These are phyloP conservation scores for Pollachius pollachius DNA, from an alignment of 2,113 vertebrate species.

Conservation along the genomic window DNA sequence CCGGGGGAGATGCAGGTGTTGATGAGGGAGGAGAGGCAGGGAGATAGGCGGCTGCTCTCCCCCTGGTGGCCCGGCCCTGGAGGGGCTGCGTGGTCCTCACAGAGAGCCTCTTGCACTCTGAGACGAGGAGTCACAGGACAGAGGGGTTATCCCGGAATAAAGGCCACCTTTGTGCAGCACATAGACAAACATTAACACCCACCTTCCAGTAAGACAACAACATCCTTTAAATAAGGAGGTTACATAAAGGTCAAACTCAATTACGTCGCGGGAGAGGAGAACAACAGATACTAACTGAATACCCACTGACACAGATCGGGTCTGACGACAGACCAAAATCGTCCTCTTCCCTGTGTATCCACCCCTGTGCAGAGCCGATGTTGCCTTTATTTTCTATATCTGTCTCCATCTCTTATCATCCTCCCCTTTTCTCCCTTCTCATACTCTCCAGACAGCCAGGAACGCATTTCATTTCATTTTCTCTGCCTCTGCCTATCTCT, in stretches of 20 bases:
- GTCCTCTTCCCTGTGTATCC: slow-evolving; percentile 27
- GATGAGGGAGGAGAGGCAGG: slow-evolving; percentile 51
- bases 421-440: slow-evolving; percentile 8
- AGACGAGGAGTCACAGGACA: slow-evolving; percentile 61
- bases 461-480: slow-evolving; percentile 37
- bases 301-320: slow-evolving; percentile 29
- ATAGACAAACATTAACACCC: slow-evolving; percentile 30
- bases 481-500: slow-evolving; percentile 45
- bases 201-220: slow-evolving; percentile 37
- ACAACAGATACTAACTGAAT: slow-evolving; percentile 31
- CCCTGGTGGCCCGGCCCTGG: slow-evolving; percentile 24
- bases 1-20: slow-evolving; percentile 57
- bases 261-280: slow-evolving; percentile 36
- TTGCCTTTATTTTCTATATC: slow-evolving; percentile 33
- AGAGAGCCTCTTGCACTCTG: slow-evolving; percentile 57
- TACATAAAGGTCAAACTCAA: slow-evolving; percentile 57
- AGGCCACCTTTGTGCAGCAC: slow-evolving; percentile 39
- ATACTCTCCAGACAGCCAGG: slow-evolving; percentile 17
- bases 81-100: slow-evolving; percentile 34
- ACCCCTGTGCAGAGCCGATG: slow-evolving; percentile 1
- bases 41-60: slow-evolving; percentile 37
- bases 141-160: slow-evolving; percentile 41
- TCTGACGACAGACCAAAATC: slow-evolving; percentile 31
- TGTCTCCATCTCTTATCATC: slow-evolving; percentile 40
- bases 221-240: slow-evolving; percentile 39